Percentiles rank a stretch among this genome's conserved stretches.
These are phyloP conservation scores for Drosophila formosana DNA, from an alignment of 2,888 invertebrate species.

Conservation along the genomic window DNA sequence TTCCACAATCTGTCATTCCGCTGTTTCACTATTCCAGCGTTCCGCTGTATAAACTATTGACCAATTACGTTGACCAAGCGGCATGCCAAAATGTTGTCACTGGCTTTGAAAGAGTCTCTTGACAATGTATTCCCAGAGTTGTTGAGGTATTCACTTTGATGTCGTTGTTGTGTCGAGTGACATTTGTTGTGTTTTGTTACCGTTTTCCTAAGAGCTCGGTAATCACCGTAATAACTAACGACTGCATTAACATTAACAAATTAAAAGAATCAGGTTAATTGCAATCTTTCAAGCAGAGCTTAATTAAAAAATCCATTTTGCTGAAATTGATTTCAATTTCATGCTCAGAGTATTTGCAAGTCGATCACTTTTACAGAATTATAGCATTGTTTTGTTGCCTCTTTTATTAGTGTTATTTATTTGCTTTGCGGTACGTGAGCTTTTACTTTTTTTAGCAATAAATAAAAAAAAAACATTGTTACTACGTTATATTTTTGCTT, in stretches of 20 bases:
- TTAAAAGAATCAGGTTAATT: neutral
- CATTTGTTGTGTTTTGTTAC: slow-evolving; percentile 30
- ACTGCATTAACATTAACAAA: neutral
- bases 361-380: neutral
- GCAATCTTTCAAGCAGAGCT: neutral
- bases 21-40: slow-evolving; percentile 20
- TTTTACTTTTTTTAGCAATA: slow-evolving; percentile 72
- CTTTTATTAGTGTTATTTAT: slow-evolving; percentile 10
- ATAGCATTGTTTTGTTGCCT: slow-evolving; percentile 1
- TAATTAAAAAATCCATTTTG: neutral
- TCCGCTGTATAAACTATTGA: neutral
- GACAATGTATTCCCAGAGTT: slow-evolving; percentile 29
- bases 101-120: neutral
- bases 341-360: neutral
- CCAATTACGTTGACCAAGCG: slow-evolving; percentile 62
- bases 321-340: neutral
- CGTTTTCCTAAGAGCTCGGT: neutral
- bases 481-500: slow-evolving; percentile 23
- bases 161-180: slow-evolving; percentile 21
- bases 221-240: neutral
- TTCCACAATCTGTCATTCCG: slow-evolving; percentile 23
- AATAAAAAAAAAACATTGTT: slow-evolving; percentile 37
- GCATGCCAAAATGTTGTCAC: slow-evolving; percentile 60
- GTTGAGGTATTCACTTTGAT: slow-evolving; percentile 18
- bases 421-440: slow-evolving; percentile 37